Evolutionary conservation across 2,797 vertebrate genomes (phyloP), one percentile per base, ranked within the genome.

Genomic region (Molossus alvarezi): DNA sequence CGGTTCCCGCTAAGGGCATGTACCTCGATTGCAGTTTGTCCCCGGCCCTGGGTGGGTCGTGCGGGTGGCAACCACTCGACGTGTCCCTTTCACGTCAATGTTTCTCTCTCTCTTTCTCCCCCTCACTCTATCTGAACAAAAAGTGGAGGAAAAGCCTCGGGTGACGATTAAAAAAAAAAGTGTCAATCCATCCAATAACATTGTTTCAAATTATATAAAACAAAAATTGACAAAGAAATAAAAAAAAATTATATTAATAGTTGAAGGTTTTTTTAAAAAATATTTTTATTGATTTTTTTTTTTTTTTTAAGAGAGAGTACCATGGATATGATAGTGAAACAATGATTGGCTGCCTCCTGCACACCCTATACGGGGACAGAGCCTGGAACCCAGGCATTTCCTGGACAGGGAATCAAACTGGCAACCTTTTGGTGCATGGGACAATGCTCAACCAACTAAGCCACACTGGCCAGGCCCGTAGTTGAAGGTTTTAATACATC

Each of bases 181-280:
- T 21, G 25, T 80, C 27, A 71, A 94, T 29, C 11, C 18, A 95
- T 57, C 2, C 1, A 69, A 89, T 62, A 45, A 21, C n/a, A 77
- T 51, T 45, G 1, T 51, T 88, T 90, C 20, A 87, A 95, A 92
- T 79, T 23, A 27, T 6, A 77, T 72, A 85, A n/a, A 71, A 69
- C 53, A 60, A 62, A 92, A 80, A 29, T 3, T 53, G n/a, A 83
- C 21, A 64, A 18, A 72, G 1, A 58, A 84, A 85, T 55, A 15
- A 15, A 77, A 90, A 84, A 73, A 9, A 9, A 29, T 55, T 10
- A 37, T 8, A 62, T 14, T 67, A 10, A 48, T 33, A 65, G 1
- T 48, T 37, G 4, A 87, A 86, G 53, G 0, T 95, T 64, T 67
- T 67, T 67, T 45, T 6, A 45, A n/a, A n/a, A n/a, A n/a, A 45